Percentiles rank a stretch among this genome's conserved stretches.
phyloP scores from a whole-genome alignment of 2,797 vertebrate genomes.

The Hylomyscus alleni region DNA sequence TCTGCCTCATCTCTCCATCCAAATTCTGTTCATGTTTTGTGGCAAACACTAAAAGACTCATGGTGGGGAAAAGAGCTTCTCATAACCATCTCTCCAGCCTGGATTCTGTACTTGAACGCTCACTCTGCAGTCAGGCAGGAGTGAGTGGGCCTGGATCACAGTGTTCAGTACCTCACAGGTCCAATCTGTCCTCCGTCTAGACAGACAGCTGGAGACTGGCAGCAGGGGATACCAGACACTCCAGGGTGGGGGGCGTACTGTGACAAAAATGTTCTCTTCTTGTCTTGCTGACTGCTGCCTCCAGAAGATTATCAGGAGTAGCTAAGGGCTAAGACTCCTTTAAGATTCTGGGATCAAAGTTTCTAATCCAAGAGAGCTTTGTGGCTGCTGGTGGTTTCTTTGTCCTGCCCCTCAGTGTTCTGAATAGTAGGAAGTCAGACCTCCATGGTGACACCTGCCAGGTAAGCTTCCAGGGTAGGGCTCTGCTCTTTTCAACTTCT shows the following conservation, averaged over 20 bases:
- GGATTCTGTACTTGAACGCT: conserved; percentile 62
- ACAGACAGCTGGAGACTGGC: conserved; percentile 87
- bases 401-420: neutral
- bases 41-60: neutral
- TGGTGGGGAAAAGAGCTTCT: neutral
- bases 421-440: neutral
- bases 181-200: conserved; percentile 83
- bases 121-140: conserved; percentile 70
- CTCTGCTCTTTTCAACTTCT: neutral
- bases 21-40: conserved; percentile 19
- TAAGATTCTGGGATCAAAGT: neutral
- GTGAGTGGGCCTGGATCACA: conserved; percentile 79
- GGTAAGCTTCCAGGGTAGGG: too few species aligned
- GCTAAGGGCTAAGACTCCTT: neutral
- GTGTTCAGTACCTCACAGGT: conserved; percentile 84
- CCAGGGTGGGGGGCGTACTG: neutral
- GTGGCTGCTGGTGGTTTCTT: neutral
- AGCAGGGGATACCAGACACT: conserved; percentile 82
- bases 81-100: neutral
- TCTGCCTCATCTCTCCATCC: neutral
- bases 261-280: conserved; percentile 37
- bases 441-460: neutral
- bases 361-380: neutral
- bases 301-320: neutral
- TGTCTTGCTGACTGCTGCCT: neutral